A percentile compares a stretch with the other conserved stretches of the same genome.
phyloP scores from a whole-genome alignment of 2,888 invertebrate genomes.

The Tenthredo amoena region DNA sequence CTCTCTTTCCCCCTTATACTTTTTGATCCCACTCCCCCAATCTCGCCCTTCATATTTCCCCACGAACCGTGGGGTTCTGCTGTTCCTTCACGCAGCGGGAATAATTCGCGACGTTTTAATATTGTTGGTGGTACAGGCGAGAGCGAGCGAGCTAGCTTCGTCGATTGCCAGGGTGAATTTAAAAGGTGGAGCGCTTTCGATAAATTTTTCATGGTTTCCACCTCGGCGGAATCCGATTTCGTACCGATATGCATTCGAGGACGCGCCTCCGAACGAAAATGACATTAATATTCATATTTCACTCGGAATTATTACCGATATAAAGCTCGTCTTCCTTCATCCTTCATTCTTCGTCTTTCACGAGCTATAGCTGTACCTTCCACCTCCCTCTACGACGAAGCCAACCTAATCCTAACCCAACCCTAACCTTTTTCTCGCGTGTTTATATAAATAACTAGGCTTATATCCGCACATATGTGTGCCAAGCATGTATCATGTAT shows the following conservation, averaged over 20 bases:
- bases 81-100: constrained; percentile 23
- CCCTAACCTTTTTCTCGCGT: background rate
- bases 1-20: constrained; percentile 53
- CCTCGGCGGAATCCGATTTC: constrained; percentile 42
- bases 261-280: constrained; percentile 47
- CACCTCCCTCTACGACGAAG: background rate
- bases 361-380: background rate
- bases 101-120: constrained; percentile 52
- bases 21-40: constrained; percentile 48
- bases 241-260: constrained; percentile 45
- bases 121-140: constrained; percentile 4
- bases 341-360: constrained; percentile 23
- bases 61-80: constrained; percentile 51
- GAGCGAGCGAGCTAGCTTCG: background rate
- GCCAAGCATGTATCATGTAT: background rate
- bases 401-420: background rate
- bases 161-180: constrained; percentile 51
- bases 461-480: background rate
- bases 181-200: constrained; percentile 42
- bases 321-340: constrained; percentile 45
- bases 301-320: constrained; percentile 49
- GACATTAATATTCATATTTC: constrained; percentile 50
- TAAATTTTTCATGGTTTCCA: constrained; percentile 48
- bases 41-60: constrained; percentile 47
- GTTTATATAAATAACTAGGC: constrained; percentile 29